Evolutionary conservation across 2,797 vertebrate genomes (phyloP).

Genomic region (Gymnodraco acuticeps): DNA sequence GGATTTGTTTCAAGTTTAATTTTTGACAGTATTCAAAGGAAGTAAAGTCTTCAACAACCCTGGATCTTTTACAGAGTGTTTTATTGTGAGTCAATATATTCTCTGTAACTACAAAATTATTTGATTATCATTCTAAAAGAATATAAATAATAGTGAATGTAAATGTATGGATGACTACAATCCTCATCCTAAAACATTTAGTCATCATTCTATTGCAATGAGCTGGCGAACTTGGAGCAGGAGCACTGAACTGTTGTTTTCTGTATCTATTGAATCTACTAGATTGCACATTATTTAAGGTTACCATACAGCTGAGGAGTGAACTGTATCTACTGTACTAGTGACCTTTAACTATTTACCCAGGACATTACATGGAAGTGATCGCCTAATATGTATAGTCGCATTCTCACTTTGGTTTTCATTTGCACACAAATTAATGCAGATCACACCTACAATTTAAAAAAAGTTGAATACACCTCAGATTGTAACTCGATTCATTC

Average conservation of each 20-base stretch:
- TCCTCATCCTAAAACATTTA: too few relatives aligned
- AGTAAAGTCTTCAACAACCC: slow-evolving; percentile 70
- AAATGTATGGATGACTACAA: too few relatives aligned
- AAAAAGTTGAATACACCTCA: too few relatives aligned
- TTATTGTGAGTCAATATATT: slow-evolving; percentile 66
- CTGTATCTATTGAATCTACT: too few relatives aligned
- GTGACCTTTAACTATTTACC: slow-evolving; percentile 43
- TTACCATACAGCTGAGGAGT: slow-evolving; percentile 57
- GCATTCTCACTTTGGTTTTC: slow-evolving; percentile 79
- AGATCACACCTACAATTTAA: too few relatives aligned
- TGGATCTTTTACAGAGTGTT: slow-evolving; percentile 66
- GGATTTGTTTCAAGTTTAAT: slow-evolving; percentile 68
- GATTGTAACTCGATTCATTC: too few relatives aligned
- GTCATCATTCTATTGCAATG: too few relatives aligned
- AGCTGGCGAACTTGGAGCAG: too few relatives aligned
- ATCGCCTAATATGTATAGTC: slow-evolving; percentile 50
- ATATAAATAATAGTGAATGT: slow-evolving; percentile 60
- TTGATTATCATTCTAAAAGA: too few relatives aligned
- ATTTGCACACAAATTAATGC: too few relatives aligned
- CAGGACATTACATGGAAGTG: slow-evolving; percentile 53
- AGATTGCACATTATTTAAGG: slow-evolving; percentile 67
- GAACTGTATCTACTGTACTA: slow-evolving; percentile 53
- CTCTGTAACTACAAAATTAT: slow-evolving; percentile 72
- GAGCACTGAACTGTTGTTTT: too few relatives aligned
- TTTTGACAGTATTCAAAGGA: slow-evolving; percentile 75